Base-by-base conservation (phyloP, 2,888 invertebrate genomes). In the Belgica antarctica region DNA sequence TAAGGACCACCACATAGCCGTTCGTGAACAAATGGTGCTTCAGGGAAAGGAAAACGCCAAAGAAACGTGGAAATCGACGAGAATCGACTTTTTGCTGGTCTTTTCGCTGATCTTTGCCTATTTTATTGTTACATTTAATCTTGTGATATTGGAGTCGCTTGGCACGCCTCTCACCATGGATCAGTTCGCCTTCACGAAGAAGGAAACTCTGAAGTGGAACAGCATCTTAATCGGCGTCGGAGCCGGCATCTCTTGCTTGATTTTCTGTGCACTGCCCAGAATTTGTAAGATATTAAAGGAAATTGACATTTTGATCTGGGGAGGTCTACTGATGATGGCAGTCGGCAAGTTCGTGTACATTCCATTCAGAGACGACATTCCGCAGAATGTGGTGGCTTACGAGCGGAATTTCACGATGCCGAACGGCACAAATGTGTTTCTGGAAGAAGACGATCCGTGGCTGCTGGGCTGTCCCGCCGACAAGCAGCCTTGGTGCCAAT, bases 401-500 rank as follows among this genome's bases (percentile, higher is more conserved):
- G 52, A 52, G n/a, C 25, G 47, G 2, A 59, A 59, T 15, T 59
- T 5, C 27, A 59, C 59, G n/a, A 27, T 59, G 59, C n/a, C 8
- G 0, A 57, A 68, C 57, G 52, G 52, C 28, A 68, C 68, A 10
- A 8, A 41, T 1, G 19, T n/a, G 1, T 41, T 17, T 15, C 28
- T 47, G 19, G 47, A 8, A 4, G 66, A 66, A 12, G 47, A 66
- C 31, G n/a, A 47, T 15, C 24, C 46, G 5, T 17, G 17, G 47
- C 12, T 66, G 8, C 31, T 68, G 22, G 68, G 68, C 57, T 90
- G 92, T 77, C 88, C 91, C 17, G 77, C 79, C 72, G 15, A 8
- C 1, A 80, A 81, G 0, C 93, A 94, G 80, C 81, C 84, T 70
- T 94, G 94, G 94, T 94, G 94, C 77, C 81, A 79, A 1, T 79